A percentile compares a stretch with the other conserved stretches of the same genome.
These are phyloP conservation scores for Yponomeuta evonymella DNA, from an alignment of 2,888 invertebrate species.

Conservation along the genomic window DNA sequence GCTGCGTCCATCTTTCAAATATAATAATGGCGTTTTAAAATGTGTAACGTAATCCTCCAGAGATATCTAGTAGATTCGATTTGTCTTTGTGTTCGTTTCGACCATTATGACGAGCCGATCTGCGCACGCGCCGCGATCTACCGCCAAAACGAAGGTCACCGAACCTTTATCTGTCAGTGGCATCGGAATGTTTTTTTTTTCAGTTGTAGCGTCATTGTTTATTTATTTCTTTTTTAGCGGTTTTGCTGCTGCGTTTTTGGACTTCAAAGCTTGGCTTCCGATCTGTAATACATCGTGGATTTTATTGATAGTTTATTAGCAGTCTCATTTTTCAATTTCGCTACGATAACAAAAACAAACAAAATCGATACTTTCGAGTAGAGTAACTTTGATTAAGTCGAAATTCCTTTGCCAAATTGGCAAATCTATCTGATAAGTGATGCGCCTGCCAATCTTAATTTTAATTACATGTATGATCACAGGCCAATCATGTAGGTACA, in stretches of 20 bases:
- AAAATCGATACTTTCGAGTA: not conserved
- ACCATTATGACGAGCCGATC: constrained; percentile 67
- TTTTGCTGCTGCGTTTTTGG: not conserved
- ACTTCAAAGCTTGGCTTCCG: not conserved
- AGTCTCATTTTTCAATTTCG: not conserved
- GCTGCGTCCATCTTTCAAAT: constrained; percentile 46
- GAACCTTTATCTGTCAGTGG: constrained; percentile 48
- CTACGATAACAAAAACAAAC: not conserved
- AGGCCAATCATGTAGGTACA: constrained; percentile 11
- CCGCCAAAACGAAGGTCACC: constrained; percentile 49
- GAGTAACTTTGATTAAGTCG: too few species aligned
- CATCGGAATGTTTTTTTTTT: constrained; percentile 34
- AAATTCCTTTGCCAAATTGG: too few species aligned
- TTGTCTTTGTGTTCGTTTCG: constrained; percentile 59
- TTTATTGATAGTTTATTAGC: not conserved
- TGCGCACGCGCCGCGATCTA: constrained; percentile 52
- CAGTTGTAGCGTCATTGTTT: constrained; percentile 40
- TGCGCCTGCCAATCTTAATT: not conserved
- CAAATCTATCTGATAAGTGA: too few species aligned
- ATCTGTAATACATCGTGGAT: not conserved
- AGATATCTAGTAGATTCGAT: constrained; percentile 67
- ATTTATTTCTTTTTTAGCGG: constrained; percentile 27
- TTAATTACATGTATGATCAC: not conserved
- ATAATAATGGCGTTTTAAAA: constrained; percentile 45
- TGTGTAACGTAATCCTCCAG: constrained; percentile 65